Base-by-base conservation (phyloP, 2,888 invertebrate species). In the Epistrophella euchroma region DNA sequence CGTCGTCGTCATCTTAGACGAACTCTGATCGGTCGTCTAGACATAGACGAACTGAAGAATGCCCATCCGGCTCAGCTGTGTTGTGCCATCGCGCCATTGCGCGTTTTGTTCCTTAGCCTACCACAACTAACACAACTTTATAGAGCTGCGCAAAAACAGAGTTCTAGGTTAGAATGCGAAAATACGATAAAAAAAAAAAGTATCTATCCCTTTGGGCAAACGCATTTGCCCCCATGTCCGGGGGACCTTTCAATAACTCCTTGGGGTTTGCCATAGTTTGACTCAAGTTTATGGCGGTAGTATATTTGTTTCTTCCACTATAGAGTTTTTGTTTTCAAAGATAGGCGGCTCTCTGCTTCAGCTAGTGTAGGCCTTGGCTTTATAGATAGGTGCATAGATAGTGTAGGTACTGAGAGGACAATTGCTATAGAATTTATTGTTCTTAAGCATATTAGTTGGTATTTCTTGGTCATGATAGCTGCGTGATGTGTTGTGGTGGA, bases 121-220 rank as follows among this genome's bases (percentile, higher is more conserved):
- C 85, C 76, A 73, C 40, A 72, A 75, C 35, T 43, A 74, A 4
- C 60, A 55, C 13, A n/a, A 60, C n/a, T 37, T 37, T 28, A 68
- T n/a, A 52, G 47, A 22, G 7, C 35, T 35, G 6, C 13, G 0
- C 66, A 72, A 47, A 73, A 66, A 64, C 76, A 72, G 45, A 77
- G 82, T 86, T 86, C 86, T 86, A 71, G 86, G 86, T 86, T 82
- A 86, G 86, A 86, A 86, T 82, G 78, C 82, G 74, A 82, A 82
- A 82, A 71, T 78, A 71, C 58, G 70, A 82, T 77, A 47, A 74
- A 71, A 52, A 68, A 52, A 78, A 72, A 32, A 3, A 2, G n/a
- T 70, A 79, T 60, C 71, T 47, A 47, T 77, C 76, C 76, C 73
- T 76, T 72, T 77, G 58, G 73, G 73, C 73, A 74, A 82, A 86